These are phyloP conservation scores for Lepus oiostolus DNA, from an alignment of 2,797 vertebrate genomes.

Conservation along the genomic window DNA sequence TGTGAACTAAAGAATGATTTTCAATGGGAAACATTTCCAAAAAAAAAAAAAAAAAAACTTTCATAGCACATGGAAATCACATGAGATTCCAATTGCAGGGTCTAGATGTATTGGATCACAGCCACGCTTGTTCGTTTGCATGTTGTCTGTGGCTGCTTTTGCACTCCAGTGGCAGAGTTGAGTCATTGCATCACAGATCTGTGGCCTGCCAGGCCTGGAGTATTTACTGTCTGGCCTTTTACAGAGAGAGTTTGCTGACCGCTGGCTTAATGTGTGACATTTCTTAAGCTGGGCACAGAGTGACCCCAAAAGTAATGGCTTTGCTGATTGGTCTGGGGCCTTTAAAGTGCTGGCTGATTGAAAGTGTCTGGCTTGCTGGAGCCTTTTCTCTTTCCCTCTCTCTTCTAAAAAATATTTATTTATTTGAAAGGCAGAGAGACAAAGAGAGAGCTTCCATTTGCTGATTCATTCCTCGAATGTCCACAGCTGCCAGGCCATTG, in stretches of 20 bases:
- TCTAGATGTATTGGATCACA: not conserved
- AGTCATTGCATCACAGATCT: not conserved
- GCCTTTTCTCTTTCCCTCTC: not conserved
- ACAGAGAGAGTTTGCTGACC: not conserved
- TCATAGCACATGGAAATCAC: slow-evolving; percentile 24
- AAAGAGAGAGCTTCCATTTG: too few relatives aligned
- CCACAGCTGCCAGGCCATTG: too few relatives aligned
- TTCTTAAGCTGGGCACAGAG: not conserved
- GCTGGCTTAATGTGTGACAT: not conserved
- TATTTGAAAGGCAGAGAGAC: too few relatives aligned
- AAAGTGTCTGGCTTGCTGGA: not conserved
- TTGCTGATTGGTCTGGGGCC: not conserved
- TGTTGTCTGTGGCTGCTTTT: not conserved
- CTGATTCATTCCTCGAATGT: too few relatives aligned
- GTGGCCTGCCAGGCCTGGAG: not conserved
- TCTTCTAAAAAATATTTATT: too few relatives aligned
- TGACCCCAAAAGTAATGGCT: not conserved
- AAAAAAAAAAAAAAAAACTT: not conserved
- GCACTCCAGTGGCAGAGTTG: not conserved
- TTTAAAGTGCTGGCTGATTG: not conserved
- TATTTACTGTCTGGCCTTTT: not conserved
- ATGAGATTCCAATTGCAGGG: slow-evolving; percentile 35
- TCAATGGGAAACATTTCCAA: not conserved
- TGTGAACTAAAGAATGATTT: slow-evolving; percentile 58
- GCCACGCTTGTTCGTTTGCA: not conserved